Conservation (phyloP, 1,140 invertebrate genomes). For the Cydia fagiglandana region DNA sequence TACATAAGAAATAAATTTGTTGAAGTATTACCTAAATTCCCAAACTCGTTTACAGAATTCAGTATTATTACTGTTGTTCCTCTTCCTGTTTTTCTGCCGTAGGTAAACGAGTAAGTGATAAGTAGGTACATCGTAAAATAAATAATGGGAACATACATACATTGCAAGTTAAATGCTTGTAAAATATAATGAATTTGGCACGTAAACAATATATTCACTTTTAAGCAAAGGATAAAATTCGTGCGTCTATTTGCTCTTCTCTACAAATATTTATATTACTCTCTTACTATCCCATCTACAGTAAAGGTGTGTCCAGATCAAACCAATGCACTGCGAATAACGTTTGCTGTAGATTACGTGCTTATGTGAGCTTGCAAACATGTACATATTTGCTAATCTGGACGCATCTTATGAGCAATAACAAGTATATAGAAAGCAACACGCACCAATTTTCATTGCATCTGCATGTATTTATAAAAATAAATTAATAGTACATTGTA, state of each 20-base stretch:
- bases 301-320: not conserved
- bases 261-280: not conserved
- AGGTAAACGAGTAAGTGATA: too few species aligned
- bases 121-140: too few species aligned
- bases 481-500: not conserved
- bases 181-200: not conserved
- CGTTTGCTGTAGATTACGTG: too few species aligned
- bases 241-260: not conserved
- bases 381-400: too few species aligned
- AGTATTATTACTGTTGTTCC: too few species aligned
- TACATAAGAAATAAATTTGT: too few species aligned
- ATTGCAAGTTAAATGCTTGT: not conserved
- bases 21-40: too few species aligned
- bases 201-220: not conserved
- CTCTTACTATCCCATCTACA: not conserved
- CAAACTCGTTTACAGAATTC: too few species aligned
- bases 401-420: too few species aligned
- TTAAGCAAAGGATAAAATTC: not conserved
- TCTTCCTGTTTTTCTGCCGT: too few species aligned
- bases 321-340: not conserved
- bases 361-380: too few species aligned
- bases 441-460: not conserved
- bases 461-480: not conserved
- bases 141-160: not conserved
- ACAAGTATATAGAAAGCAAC: not conserved